These are phyloP conservation scores for Epicauta chinensis DNA, from an alignment of 1,140 invertebrate species.

Conservation along the genomic window DNA sequence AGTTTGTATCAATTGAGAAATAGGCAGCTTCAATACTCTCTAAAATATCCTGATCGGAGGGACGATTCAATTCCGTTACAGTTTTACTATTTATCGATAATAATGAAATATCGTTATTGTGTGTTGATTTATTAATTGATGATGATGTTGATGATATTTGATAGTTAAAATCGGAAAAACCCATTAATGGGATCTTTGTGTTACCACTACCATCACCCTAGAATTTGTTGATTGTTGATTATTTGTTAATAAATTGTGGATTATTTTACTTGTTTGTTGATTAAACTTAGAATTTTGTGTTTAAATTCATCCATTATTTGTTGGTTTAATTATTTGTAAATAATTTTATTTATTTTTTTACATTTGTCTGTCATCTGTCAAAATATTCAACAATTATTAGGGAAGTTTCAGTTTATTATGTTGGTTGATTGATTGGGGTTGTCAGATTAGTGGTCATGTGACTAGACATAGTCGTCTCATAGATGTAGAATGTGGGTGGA, in stretches of 20 bases:
- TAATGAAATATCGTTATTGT: no score
- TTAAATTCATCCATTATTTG: slow-evolving; percentile 49
- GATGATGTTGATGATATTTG: slow-evolving; percentile 35
- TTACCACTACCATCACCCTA: slow-evolving; percentile 20
- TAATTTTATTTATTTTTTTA: no score
- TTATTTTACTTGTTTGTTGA: slow-evolving; percentile 47
- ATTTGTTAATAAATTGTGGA: neutral
- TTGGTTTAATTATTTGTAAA: no score
- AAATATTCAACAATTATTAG: no score
- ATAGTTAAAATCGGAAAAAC: slow-evolving; percentile 47
- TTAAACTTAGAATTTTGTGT: slow-evolving; percentile 46
- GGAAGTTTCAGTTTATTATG: no score
- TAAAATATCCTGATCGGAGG: slow-evolving; percentile 67
- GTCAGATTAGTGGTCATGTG: no score
- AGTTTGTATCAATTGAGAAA: slow-evolving; percentile 52
- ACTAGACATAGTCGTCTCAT: no score
- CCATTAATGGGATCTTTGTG: slow-evolving; percentile 51
- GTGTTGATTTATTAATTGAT: no score
- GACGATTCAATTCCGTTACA: slow-evolving; percentile 45
- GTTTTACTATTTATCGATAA: slow-evolving; percentile 40
- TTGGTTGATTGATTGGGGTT: no score
- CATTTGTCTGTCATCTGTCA: no score
- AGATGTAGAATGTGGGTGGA: no score
- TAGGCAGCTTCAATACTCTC: slow-evolving; percentile 65
- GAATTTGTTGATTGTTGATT: neutral